Evolutionary conservation across 2,113 vertebrate genomes (phyloP), one percentile per base, ranked within the genome.

Genomic region (Nothoprocta perdicaria): DNA sequence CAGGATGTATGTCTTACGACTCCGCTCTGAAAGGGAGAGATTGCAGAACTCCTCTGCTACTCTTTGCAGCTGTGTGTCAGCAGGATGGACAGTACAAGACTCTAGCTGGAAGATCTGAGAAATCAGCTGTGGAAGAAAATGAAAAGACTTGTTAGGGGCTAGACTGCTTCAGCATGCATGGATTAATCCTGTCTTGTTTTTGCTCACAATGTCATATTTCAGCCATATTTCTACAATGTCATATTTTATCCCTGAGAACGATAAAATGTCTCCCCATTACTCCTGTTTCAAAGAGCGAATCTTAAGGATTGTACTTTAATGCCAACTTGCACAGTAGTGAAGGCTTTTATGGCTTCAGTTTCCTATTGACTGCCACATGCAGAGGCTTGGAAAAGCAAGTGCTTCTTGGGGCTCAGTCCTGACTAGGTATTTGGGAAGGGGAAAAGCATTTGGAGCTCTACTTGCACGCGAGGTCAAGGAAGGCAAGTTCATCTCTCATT

Each of bases 1-100:
- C 5, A 99, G 95, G 81, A 97, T 67, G 83, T 98, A 98, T 5
- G 73, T 97, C 27, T 94, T 95, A 17, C 77, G 93, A 46, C 96
- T 92, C 63, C 96, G 95, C 88, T 98, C 94, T 27, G 97, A 86
- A 97, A 98, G 29, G 7, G 98, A 74, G 88, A 98, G 89, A 35
- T 95, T 97, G 95, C 99, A 99, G 82, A 99, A 88, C 79, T 97
- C 94, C 65, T 86, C 80, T 29, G 97, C 43, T 14, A 86, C 72
- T 6, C 5, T 48, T 38, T 96, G 97, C 9, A 96, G 24, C 52
- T 95, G 80, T 8, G 89, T 93, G 26, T 92, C 95, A 41, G 90
- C 67, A 4, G 85, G 62, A 46, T 38, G 93, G 89, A 89, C 2
- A 1, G 89, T 76, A 92, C 99, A 99, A 26, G 98, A 95, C 55